Percentiles rank a stretch among this genome's conserved stretches.
phyloP scores from a whole-genome alignment of 2,113 vertebrate genomes.

The Toxotes chatareus region DNA sequence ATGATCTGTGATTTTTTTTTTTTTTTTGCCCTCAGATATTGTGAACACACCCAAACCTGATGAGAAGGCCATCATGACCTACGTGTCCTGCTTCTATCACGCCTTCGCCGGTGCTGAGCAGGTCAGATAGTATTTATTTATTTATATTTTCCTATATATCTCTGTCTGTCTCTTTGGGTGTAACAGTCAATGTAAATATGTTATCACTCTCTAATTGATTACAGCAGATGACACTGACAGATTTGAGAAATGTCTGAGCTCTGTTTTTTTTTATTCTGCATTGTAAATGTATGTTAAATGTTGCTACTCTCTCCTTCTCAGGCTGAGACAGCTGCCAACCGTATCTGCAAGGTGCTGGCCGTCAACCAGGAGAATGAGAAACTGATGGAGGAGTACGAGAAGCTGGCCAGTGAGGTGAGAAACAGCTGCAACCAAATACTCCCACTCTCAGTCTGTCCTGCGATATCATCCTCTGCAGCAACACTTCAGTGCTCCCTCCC shows the following conservation, averaged over 20 bases:
- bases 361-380: conserved; percentile 85
- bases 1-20: background rate
- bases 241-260: background rate
- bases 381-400: conserved; percentile 84
- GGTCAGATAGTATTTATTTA: conserved; percentile 71
- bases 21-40: conserved; percentile 82
- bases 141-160: background rate
- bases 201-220: background rate
- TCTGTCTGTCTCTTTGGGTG: background rate
- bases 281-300: background rate
- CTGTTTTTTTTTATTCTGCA: background rate
- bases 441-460: conserved; percentile 33
- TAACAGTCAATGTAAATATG: no score
- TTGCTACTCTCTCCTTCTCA: conserved; percentile 31
- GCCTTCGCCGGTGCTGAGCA: conserved; percentile 93
- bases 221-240: background rate
- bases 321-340: conserved; percentile 83
- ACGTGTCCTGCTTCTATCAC: conserved; percentile 95
- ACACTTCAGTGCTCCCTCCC: background rate
- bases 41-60: conserved; percentile 94
- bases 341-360: conserved; percentile 82
- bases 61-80: conserved; percentile 95
- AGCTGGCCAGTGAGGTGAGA: conserved; percentile 83
- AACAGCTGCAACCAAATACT: conserved; percentile 6
- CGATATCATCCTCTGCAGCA: conserved; percentile 2